A percentile compares a stretch with the other conserved stretches of the same genome.
Conservation (phyloP, 2,888 invertebrate species). For the Liopterus haemorrhoidalis region DNA sequence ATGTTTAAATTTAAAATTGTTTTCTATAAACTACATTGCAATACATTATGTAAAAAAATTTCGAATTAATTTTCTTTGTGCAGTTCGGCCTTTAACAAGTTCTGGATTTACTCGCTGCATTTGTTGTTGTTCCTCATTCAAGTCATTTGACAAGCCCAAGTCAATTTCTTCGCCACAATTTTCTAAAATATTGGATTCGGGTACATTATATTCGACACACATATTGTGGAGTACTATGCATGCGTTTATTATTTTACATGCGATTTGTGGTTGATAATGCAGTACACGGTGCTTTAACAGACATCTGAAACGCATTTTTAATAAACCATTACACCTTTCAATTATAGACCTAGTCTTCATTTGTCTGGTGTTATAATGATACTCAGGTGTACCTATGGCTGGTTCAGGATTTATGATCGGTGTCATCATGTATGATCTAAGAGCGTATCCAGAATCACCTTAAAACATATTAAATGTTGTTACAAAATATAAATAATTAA, state of each 20-base stretch:
- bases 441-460: slow-evolving; percentile 27
- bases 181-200: too few species aligned
- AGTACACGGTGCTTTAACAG: slow-evolving; percentile 23
- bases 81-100: not conserved
- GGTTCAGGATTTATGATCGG: slow-evolving; percentile 17
- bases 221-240: slow-evolving; percentile 25
- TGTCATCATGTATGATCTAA: slow-evolving; percentile 23
- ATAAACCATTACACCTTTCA: slow-evolving; percentile 22
- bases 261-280: slow-evolving; percentile 21
- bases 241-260: slow-evolving; percentile 21
- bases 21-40: too few species aligned
- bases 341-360: slow-evolving; percentile 11
- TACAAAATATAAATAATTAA: too few species aligned
- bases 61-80: slow-evolving; percentile 1
- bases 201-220: slow-evolving; percentile 11
- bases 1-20: too few species aligned
- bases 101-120: slow-evolving; percentile 3
- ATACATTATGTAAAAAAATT: slow-evolving; percentile 2
- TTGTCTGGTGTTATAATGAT: slow-evolving; percentile 17
- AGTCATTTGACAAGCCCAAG: not conserved
- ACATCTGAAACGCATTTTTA: slow-evolving; percentile 25
- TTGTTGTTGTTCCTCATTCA: not conserved
- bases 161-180: not conserved
- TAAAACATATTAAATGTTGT: too few species aligned
- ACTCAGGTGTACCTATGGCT: slow-evolving; percentile 9